Percentiles rank a stretch among this genome's conserved stretches.
Evolutionary conservation across 2,888 invertebrate species (phyloP).

Genomic region (Mellilla xanthometata): DNA sequence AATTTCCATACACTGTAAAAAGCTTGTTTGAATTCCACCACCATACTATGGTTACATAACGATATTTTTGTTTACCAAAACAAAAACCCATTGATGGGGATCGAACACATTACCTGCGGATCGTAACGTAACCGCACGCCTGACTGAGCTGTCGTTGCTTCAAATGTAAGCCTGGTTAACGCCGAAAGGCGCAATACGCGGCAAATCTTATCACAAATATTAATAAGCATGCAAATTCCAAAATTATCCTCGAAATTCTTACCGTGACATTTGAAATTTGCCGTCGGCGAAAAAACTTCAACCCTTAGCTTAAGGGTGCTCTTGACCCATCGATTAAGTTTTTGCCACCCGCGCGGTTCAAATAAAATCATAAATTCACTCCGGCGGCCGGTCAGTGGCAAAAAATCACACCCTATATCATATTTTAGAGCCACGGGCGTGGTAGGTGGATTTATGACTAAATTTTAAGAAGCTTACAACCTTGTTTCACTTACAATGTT

Average conservation of each 20-base stretch:
- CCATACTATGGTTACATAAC: too few relatives aligned
- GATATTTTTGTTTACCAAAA: too few relatives aligned
- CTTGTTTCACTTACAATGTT: slow-evolving; percentile 22
- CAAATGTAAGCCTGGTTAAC: too few relatives aligned
- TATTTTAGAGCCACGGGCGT: slow-evolving; percentile 49
- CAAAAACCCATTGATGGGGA: too few relatives aligned
- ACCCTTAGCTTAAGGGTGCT: slow-evolving; percentile 42
- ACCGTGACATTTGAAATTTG: slow-evolving; percentile 35
- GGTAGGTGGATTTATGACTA: slow-evolving; percentile 73
- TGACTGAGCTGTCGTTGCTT: too few relatives aligned
- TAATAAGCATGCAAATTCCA: not conserved
- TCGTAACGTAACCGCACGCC: too few relatives aligned
- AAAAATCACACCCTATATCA: slow-evolving; percentile 66
- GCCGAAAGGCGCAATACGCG: too few relatives aligned
- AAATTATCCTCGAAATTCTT: not conserved
- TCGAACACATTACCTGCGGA: too few relatives aligned
- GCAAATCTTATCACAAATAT: too few relatives aligned
- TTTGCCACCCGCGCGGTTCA: slow-evolving; percentile 64
- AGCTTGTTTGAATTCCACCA: too few relatives aligned
- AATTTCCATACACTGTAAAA: too few relatives aligned
- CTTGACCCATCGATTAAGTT: slow-evolving; percentile 67
- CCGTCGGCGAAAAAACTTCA: slow-evolving; percentile 26
- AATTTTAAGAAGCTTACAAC: slow-evolving; percentile 43
- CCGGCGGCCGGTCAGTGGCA: slow-evolving; percentile 53
- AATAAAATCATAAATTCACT: slow-evolving; percentile 75